Base-by-base conservation (phyloP, 1,140 invertebrate species). In the Papilio dardanus region DNA sequence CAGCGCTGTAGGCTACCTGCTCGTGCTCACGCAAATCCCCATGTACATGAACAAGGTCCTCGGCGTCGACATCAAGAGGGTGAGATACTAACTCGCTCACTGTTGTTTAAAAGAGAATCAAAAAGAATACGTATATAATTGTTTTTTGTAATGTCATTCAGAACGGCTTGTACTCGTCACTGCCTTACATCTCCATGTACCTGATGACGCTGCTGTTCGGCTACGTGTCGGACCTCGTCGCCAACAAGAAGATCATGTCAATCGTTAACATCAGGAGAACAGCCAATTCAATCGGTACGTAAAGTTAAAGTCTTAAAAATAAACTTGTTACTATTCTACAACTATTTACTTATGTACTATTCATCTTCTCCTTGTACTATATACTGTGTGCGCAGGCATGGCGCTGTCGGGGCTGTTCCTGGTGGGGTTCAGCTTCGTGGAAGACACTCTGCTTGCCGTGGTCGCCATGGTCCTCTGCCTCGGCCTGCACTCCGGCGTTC, bases 1-100 rank as follows among this genome's bases (percentile, higher is more conserved):
- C 5, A 96, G 97, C 85, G 96, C 96, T 83, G 97, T 97, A 96
- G 97, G 97, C 0, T 97, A 97, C 83, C 96, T 97, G 92, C 97
- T 96, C 4, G 93, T 99, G 65, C 88, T 98, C 2, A 98, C 97
- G 0, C 95, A 97, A 88, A 95, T 98, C 73, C 98, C 98, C 0
- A 96, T 95, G 2, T 99, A 97, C 84, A 96, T 99, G 93, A 96
- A 95, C 71, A 94, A 95, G 69, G 95, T 98, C 4, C 94, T 98
- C 6, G 92, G 95, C 69, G 97, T 96, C 74, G 92, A 98, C 77
- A 95, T 98, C 2, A 94, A 96, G 91, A 85, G 94, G 81, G 95
- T 96, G 86, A 86, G 81, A 74, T 21, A 6, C 4, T 67, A 3
- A 71, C 75, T 24, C 21, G 10, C 12, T 46, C 4, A 46, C 14